Evolutionary conservation across 2,113 vertebrate species (phyloP).

Genomic region (Eolophus roseicapilla): DNA sequence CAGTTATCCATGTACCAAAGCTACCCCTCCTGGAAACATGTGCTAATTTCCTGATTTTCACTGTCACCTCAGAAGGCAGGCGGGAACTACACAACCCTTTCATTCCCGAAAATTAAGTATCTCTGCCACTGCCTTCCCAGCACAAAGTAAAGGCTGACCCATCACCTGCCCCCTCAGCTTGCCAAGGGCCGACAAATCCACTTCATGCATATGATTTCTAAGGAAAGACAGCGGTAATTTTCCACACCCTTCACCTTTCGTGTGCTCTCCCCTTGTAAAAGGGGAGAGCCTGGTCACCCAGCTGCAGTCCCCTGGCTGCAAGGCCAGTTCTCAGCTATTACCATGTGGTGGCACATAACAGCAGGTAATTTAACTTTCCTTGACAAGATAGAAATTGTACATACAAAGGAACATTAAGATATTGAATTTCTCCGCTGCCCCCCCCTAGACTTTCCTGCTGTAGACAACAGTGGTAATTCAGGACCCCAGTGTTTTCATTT

Average conservation of each 20-base stretch:
- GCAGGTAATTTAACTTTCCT: not conserved
- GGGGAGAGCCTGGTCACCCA: too few relatives aligned
- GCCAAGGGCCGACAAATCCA: not conserved
- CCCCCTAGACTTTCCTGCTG: not conserved
- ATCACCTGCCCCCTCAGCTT: too few relatives aligned
- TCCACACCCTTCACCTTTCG: rapidly evolving
- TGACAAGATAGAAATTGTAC: not conserved
- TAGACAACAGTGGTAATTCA: not conserved
- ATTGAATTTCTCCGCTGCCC: not conserved
- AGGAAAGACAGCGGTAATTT: too few relatives aligned
- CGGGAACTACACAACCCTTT: not conserved
- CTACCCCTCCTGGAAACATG: not conserved
- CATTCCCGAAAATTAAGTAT: not conserved
- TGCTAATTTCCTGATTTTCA: not conserved
- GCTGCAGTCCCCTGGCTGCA: not conserved
- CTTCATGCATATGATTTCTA: rapidly evolving
- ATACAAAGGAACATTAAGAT: not conserved
- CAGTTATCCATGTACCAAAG: not conserved
- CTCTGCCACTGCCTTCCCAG: not conserved
- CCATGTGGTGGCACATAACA: rapidly evolving
- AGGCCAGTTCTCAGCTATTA: rapidly evolving
- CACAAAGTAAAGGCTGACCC: not conserved
- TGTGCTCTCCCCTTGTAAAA: not conserved
- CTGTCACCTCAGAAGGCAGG: not conserved
- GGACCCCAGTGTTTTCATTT: not conserved